Evolutionary conservation across 92 coral and sea anemone species (phyloP).

Genomic region (Heteractis magnifica): DNA sequence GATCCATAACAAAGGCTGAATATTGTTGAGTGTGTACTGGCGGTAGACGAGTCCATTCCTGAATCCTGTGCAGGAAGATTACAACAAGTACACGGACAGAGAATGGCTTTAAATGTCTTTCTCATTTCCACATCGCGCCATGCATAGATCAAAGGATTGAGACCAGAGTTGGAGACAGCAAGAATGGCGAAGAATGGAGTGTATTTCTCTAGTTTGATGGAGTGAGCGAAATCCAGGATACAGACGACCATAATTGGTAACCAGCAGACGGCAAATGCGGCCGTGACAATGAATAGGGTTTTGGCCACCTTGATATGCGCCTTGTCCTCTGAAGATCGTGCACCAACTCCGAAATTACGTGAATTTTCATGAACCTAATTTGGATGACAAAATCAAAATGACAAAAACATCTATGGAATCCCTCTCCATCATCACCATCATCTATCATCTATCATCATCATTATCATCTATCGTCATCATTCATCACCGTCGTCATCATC

Average conservation of each 20-base stretch:
- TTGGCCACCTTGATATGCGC: slow-evolving; percentile 38
- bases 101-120: slow-evolving; percentile 12
- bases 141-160: slow-evolving; percentile 39
- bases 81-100: slow-evolving; percentile 21
- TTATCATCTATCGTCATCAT: background rate
- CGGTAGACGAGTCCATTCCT: background rate
- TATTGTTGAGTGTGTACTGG: background rate
- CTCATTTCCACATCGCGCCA: slow-evolving; percentile 32
- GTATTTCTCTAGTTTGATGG: slow-evolving; percentile 12
- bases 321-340: slow-evolving; percentile 10
- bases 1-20: background rate
- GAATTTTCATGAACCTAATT: slow-evolving; percentile 32
- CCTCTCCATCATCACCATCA: background rate
- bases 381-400: background rate
- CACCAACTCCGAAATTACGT: background rate
- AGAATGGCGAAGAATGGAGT: slow-evolving; percentile 20
- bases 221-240: slow-evolving; percentile 27
- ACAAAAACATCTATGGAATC: background rate
- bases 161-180: slow-evolving; percentile 28
- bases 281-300: slow-evolving; percentile 29
- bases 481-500: background rate
- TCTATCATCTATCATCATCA: background rate
- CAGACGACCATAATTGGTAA: slow-evolving; percentile 31
- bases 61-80: background rate
- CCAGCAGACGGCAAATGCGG: slow-evolving; percentile 32